Percentiles rank a stretch among this genome's conserved stretches.
Evolutionary conservation across 2,888 invertebrate species (phyloP).

Genomic region (Merodon equestris): DNA sequence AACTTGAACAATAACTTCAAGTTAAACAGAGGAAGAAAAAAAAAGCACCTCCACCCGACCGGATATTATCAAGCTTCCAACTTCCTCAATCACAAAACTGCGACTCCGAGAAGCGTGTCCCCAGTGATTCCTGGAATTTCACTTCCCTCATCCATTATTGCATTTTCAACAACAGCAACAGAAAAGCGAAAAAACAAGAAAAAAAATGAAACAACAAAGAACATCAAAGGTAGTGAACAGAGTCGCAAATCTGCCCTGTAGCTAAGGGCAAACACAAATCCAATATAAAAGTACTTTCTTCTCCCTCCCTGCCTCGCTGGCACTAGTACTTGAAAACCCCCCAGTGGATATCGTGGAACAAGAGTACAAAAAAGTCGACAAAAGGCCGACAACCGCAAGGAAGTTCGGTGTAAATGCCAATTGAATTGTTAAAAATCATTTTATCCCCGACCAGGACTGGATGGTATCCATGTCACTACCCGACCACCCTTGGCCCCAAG

Average conservation of each 20-base stretch:
- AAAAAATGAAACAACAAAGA: slow-evolving; percentile 28
- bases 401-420: slow-evolving; percentile 49
- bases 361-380: slow-evolving; percentile 2
- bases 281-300: slow-evolving; percentile 46
- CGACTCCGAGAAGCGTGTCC: slow-evolving; percentile 36
- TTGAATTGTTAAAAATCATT: slow-evolving; percentile 57
- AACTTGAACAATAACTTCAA: slow-evolving; percentile 7
- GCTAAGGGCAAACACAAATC: slow-evolving; percentile 55
- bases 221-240: slow-evolving; percentile 59
- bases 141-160: slow-evolving; percentile 45
- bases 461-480: slow-evolving; percentile 38
- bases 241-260: slow-evolving; percentile 50
- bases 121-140: slow-evolving; percentile 55
- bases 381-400: slow-evolving; percentile 40
- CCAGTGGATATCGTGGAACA: neutral
- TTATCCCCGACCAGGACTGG: slow-evolving; percentile 6
- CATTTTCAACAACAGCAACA: slow-evolving; percentile 34
- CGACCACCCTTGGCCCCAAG: neutral
- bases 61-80: slow-evolving; percentile 56
- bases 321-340: neutral
- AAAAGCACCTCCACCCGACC: neutral
- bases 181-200: slow-evolving; percentile 2
- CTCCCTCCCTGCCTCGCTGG: neutral
- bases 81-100: slow-evolving; percentile 47
- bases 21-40: slow-evolving; percentile 9